Conservation (phyloP, 37 sponge, comb jelly and placozoan species). For the Beroe ovata region DNA sequence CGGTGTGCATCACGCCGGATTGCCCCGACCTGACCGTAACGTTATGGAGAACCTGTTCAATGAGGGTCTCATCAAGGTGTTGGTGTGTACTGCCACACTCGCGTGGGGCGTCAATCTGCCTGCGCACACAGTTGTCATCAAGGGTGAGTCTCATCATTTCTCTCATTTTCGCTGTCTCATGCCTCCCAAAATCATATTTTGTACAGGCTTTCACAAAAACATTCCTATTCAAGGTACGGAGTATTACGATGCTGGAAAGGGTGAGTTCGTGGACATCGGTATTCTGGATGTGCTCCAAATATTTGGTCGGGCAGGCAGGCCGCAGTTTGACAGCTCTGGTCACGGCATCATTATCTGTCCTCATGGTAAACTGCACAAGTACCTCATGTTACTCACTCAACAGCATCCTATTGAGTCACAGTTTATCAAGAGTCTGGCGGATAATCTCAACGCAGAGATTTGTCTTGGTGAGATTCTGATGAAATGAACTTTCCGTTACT, state of each 20-base stretch:
- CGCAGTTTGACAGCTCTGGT: constrained; percentile 91
- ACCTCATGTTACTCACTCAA: constrained; percentile 86
- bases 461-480: constrained; percentile 39
- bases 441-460: constrained; percentile 97
- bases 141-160: no score
- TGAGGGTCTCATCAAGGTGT: constrained; percentile 81
- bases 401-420: constrained; percentile 98
- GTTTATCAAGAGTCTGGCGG: constrained; percentile 74
- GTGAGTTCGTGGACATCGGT: constrained; percentile 89
- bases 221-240: constrained; percentile 82
- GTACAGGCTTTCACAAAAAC: no score
- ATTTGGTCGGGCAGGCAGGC: constrained; percentile 96
- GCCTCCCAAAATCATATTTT: no score
- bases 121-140: constrained; percentile 95
- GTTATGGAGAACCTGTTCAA: constrained; percentile 92
- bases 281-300: constrained; percentile 96
- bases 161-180: no score
- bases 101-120: constrained; percentile 99
- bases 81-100: constrained; percentile 96
- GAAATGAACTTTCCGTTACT: no score
- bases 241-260: constrained; percentile 91
- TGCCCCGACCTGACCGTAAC: constrained; percentile 87
- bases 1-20: constrained; percentile 95
- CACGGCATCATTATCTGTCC: constrained; percentile 94
- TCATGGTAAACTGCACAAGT: constrained; percentile 90